Evolutionary conservation across 2,888 invertebrate genomes (phyloP).

Genomic region (Cetonia aurata): DNA sequence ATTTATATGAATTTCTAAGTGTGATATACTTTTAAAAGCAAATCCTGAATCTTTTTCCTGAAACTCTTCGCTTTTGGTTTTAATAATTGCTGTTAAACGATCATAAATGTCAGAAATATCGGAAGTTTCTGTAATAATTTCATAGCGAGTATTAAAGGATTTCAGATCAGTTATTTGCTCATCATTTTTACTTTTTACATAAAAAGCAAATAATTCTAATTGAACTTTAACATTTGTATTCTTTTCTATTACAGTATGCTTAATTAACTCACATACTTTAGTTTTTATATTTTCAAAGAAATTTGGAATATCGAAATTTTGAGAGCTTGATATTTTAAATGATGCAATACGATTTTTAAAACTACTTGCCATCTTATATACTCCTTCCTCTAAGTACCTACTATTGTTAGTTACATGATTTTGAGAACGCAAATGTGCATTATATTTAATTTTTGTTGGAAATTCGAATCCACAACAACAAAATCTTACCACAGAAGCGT

Average conservation of each 20-base stretch:
- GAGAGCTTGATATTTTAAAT: background rate
- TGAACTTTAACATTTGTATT: background rate
- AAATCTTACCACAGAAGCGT: too few relatives aligned
- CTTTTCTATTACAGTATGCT: background rate
- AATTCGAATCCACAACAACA: background rate
- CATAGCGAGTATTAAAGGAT: background rate
- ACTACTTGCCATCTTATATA: background rate
- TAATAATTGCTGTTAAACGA: background rate
- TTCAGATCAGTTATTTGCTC: background rate
- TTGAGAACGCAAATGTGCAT: background rate
- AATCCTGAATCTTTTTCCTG: background rate
- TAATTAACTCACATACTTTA: background rate
- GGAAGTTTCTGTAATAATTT: background rate
- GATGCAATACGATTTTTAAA: background rate
- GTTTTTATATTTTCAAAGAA: background rate
- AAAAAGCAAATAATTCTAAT: background rate
- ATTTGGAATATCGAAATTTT: background rate
- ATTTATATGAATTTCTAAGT: constrained; percentile 48
- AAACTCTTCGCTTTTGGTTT: background rate
- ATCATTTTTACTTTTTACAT: background rate
- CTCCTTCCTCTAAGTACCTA: background rate
- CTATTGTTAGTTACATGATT: background rate
- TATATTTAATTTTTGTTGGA: background rate
- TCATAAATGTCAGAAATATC: background rate
- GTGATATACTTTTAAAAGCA: background rate